Conservation (phyloP, 2,113 vertebrate species). For the Paracanthobrama guichenoti region DNA sequence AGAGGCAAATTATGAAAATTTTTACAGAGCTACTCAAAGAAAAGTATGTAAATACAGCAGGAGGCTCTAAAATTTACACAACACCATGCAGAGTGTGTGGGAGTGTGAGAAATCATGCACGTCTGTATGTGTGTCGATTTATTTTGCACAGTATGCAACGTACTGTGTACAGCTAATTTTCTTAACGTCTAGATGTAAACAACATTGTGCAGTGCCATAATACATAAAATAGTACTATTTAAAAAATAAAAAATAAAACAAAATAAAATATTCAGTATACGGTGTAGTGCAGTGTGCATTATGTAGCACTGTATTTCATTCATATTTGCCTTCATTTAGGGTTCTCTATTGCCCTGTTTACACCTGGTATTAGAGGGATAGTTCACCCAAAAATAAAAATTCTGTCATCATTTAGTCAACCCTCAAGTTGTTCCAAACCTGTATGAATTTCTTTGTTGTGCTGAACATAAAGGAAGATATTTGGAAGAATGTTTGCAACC, state of each 20-base stretch:
- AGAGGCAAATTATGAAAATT: not conserved
- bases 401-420: no score
- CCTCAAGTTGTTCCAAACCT: no score
- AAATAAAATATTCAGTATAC: not conserved
- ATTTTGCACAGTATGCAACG: not conserved
- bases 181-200: not conserved
- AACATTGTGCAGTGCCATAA: not conserved
- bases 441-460: no score
- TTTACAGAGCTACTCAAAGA: not conserved
- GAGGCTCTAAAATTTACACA: not conserved
- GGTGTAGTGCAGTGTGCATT: not conserved
- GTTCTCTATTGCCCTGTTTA: not conserved
- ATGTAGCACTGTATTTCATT: not conserved
- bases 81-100: not conserved
- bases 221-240: not conserved
- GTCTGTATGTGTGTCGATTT: not conserved
- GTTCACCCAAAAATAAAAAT: no score
- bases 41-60: constrained; percentile 15
- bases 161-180: constrained; percentile 11
- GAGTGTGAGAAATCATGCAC: not conserved
- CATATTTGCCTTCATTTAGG: no score
- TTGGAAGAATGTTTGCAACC: no score
- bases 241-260: no score
- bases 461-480: no score
- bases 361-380: no score